Evolutionary conservation across 2,888 invertebrate species (phyloP), one percentile per base, ranked within the genome.

Genomic region (Cosmopolites sordidus): DNA sequence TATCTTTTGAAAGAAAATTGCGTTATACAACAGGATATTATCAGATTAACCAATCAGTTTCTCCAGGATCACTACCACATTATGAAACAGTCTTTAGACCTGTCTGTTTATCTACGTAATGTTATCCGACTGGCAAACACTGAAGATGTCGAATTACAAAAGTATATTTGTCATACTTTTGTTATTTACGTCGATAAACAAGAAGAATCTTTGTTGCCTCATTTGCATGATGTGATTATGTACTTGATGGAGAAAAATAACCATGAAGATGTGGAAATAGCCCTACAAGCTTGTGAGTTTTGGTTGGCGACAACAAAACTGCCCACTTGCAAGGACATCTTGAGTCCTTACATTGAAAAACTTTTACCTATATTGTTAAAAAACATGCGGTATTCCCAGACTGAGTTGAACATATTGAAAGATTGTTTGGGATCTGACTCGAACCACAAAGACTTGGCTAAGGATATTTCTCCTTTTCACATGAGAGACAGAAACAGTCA

Each of bases 281-380:
- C 98, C 0, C 76, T 99, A 58, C 98, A 99, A 75, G 98, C 99
- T 0, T 98, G 98, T 67, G 99, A 99, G 73, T 99, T 99, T 77
- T 99, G 98, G 98, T 76, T 99, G 45, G 91, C 96, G 0, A 78
- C 97, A 41, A 94, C 97, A 1, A 99, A 99, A 69, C 89, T 95
- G 67, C 85, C 84, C 64, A 84, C 95, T 59, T 98, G 98, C 73
- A 87, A 89, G 72, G 94, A 95, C 70, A 91, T 93, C 16, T 78
- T 99, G 5, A 81, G 84, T 1, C 88, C 89, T 0, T 90, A 94
- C 72, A 79, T 99, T 64, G 81, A 84, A 1, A 83, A 89, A 59
- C 77, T 99, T 29, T 83, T 98, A 56, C 98, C 98, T 0, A 84
- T 97, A 58, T 78, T 99, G 53, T 88, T 99, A 15, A 87, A 88